These are phyloP conservation scores for Drosophila seclusa DNA, from an alignment of 2,888 invertebrate species.

Conservation along the genomic window DNA sequence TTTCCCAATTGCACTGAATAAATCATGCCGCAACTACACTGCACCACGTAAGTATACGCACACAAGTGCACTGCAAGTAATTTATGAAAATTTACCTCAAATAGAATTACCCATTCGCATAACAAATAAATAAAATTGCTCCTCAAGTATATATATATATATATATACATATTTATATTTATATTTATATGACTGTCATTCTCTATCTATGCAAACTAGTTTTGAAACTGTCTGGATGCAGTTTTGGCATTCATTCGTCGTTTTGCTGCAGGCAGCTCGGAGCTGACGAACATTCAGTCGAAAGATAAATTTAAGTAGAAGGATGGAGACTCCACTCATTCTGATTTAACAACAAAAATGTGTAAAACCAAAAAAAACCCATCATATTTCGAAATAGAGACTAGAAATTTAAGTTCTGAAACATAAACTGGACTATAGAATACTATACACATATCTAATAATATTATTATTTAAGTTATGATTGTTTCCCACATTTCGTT, in stretches of 20 bases:
- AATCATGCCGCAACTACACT: constrained; percentile 55
- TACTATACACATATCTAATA: not conserved
- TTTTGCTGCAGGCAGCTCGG: not conserved
- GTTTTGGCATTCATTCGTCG: not conserved
- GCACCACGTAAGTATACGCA: not conserved
- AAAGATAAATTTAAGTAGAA: not conserved
- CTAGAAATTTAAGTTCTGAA: not conserved
- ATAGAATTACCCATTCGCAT: constrained; percentile 1
- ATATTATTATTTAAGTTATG: not conserved
- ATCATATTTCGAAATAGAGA: not conserved
- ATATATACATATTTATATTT: not conserved
- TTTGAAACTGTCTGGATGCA: not conserved
- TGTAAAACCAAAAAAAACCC: not conserved
- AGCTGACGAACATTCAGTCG: not conserved
- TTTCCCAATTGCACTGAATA: constrained; percentile 67
- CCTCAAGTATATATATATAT: not conserved
- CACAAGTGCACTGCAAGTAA: not conserved
- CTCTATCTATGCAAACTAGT: not conserved
- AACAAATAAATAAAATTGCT: constrained; percentile 1
- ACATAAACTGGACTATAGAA: not conserved
- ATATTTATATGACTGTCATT: not conserved
- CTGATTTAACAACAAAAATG: not conserved
- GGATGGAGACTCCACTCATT: not conserved
- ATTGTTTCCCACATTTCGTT: not conserved
- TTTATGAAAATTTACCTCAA: constrained; percentile 8